phyloP scores from a whole-genome alignment of 2,888 invertebrate genomes.

The Dryomyza anilis region DNA sequence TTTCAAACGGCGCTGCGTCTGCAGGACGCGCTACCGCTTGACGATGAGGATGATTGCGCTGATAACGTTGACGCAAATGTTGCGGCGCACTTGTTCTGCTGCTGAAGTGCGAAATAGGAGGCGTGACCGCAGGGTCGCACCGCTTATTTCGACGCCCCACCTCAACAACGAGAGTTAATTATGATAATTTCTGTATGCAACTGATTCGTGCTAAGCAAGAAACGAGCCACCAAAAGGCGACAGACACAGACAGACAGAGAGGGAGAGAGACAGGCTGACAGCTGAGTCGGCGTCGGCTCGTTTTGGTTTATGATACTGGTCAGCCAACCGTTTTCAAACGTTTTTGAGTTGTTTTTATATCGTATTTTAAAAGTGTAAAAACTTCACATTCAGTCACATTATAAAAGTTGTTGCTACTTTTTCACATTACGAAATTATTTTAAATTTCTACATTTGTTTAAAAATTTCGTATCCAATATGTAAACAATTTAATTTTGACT shows the following conservation, averaged over 20 bases:
- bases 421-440: too few species aligned
- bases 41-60: constrained; percentile 29
- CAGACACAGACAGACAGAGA: too few species aligned
- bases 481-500: too few species aligned
- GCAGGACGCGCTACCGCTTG: constrained; percentile 21
- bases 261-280: too few species aligned
- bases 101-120: constrained; percentile 41
- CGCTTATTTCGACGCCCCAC: constrained; percentile 29
- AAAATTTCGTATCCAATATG: too few species aligned
- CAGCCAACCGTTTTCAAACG: constrained; percentile 21
- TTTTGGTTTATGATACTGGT: constrained; percentile 60
- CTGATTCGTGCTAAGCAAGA: constrained; percentile 61
- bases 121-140: constrained; percentile 14
- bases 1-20: neutral
- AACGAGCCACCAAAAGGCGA: constrained; percentile 39
- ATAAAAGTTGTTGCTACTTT: too few species aligned
- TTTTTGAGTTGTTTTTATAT: neutral
- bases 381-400: too few species aligned
- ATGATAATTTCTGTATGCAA: constrained; percentile 59
- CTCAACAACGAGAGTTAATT: constrained; percentile 48
- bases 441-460: too few species aligned
- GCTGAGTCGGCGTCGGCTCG: constrained; percentile 19
- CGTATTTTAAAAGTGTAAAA: too few species aligned
- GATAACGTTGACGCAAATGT: constrained; percentile 30
- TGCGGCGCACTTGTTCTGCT: constrained; percentile 51